phyloP scores from a whole-genome alignment of 2,797 vertebrate species.

The Hippopotamyrus pictus region DNA sequence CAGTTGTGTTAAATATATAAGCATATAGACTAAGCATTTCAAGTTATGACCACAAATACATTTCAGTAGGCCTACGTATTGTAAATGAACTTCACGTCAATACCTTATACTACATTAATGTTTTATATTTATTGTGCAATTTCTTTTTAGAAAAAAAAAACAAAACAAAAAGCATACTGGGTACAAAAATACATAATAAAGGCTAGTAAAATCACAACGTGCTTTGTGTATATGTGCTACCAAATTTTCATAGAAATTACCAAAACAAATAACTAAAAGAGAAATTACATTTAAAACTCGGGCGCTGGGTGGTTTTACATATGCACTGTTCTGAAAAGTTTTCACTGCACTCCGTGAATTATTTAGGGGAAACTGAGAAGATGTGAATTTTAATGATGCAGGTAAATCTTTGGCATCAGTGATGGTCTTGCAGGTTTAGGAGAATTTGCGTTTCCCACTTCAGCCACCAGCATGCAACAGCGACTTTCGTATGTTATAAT shows the following conservation, averaged over 20 bases:
- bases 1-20: background rate
- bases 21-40: background rate
- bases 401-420: background rate
- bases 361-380: background rate
- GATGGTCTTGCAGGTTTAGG: background rate
- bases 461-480: background rate
- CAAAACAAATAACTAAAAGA: background rate
- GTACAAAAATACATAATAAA: background rate
- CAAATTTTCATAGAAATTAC: background rate
- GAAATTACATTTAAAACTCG: background rate
- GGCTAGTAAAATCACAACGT: background rate
- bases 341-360: background rate
- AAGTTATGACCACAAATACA: background rate
- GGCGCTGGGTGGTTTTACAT: background rate
- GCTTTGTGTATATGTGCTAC: background rate
- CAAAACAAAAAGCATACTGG: background rate
- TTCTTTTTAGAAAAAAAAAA: background rate
- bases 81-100: background rate
- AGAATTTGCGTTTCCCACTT: background rate
- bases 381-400: background rate
- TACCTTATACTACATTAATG: background rate
- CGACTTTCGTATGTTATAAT: background rate
- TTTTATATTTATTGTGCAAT: background rate
- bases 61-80: background rate
- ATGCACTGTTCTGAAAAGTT: background rate